These are phyloP conservation scores for Parascotia fuliginaria DNA, from an alignment of 2,888 invertebrate genomes.

Conservation along the genomic window DNA sequence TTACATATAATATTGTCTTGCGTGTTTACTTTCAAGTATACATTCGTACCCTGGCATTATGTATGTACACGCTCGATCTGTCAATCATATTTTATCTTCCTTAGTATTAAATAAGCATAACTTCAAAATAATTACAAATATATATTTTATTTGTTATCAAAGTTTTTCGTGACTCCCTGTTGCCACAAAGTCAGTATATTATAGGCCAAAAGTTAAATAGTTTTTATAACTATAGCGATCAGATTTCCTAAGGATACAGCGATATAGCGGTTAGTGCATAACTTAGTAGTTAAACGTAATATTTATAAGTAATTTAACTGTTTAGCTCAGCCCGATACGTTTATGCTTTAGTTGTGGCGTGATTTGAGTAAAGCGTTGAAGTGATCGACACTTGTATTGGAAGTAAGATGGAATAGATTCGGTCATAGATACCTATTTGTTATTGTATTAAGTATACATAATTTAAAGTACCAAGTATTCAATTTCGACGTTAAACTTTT, in stretches of 20 bases:
- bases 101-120: background rate
- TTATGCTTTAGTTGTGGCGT: slow-evolving; percentile 40
- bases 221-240: slow-evolving; percentile 50
- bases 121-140: background rate
- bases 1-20: background rate
- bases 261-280: slow-evolving; percentile 61
- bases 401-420: background rate
- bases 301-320: slow-evolving; percentile 30
- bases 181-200: background rate
- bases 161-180: slow-evolving; percentile 9
- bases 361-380: slow-evolving; percentile 19
- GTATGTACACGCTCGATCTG: background rate
- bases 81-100: slow-evolving; percentile 6
- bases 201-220: slow-evolving; percentile 29
- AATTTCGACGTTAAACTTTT: background rate
- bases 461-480: too few relatives aligned
- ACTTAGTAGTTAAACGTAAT: slow-evolving; percentile 42
- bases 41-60: background rate
- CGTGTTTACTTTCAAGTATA: background rate
- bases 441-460: background rate
- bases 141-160: background rate
- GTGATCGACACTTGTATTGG: background rate
- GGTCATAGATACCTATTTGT: background rate
- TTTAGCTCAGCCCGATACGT: slow-evolving; percentile 43
- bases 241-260: slow-evolving; percentile 65